Evolutionary conservation across 1,140 invertebrate genomes (phyloP).

Genomic region (Calycopis cecrops): DNA sequence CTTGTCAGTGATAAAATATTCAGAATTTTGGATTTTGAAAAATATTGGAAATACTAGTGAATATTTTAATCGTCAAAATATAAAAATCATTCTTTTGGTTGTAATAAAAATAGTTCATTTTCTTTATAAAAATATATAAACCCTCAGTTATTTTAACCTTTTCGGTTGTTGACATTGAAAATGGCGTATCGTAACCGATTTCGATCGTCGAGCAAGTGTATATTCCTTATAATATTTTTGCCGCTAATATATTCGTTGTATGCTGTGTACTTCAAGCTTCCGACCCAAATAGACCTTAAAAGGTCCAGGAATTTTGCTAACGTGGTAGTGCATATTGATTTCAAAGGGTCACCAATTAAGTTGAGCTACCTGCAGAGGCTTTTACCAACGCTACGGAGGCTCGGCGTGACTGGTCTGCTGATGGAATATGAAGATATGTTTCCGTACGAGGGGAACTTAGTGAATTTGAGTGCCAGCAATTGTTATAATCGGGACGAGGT

Average conservation of each 20-base stretch:
- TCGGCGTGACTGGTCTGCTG: slow-evolving; percentile 91
- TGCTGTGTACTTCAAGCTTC: background rate
- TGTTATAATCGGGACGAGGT: slow-evolving; percentile 86
- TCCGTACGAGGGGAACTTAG: slow-evolving; percentile 86
- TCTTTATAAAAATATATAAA: too few species aligned
- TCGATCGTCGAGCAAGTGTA: background rate
- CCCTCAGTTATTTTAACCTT: too few species aligned
- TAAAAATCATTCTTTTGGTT: too few species aligned
- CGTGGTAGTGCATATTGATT: slow-evolving; percentile 87
- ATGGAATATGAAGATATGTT: slow-evolving; percentile 99
- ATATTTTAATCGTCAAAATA: too few species aligned
- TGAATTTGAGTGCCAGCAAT: slow-evolving; percentile 82
- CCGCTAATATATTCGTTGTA: background rate
- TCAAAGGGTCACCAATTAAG: slow-evolving; percentile 92
- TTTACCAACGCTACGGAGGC: slow-evolving; percentile 82
- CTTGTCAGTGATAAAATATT: too few species aligned
- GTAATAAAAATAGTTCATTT: too few species aligned
- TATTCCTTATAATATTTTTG: background rate
- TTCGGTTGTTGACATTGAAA: too few species aligned
- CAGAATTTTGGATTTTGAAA: too few species aligned
- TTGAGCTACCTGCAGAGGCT: slow-evolving; percentile 80
- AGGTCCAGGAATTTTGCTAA: slow-evolving; percentile 21
- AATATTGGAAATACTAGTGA: too few species aligned
- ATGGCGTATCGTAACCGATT: background rate
- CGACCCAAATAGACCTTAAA: background rate